Conservation (phyloP, 2,797 vertebrate species). For the Rhyacichthys aspro region DNA sequence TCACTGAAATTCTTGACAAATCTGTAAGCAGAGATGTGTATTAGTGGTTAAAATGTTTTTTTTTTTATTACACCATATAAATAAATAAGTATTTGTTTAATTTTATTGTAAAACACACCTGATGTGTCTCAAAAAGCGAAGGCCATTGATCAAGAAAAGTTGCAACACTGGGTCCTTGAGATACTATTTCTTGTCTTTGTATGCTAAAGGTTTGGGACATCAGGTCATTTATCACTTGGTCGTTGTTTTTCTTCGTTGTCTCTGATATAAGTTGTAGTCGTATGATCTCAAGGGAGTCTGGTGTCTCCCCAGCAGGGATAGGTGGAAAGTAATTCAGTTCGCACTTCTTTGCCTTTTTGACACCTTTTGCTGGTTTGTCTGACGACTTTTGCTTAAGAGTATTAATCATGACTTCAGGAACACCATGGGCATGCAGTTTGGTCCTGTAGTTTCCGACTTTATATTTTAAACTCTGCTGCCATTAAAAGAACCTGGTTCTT, state of each 20-base stretch:
- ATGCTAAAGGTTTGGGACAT: neutral
- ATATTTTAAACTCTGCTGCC: constrained; percentile 10
- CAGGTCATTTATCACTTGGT: constrained; percentile 1
- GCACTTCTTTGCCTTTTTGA: neutral
- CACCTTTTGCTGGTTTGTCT: constrained; percentile 4
- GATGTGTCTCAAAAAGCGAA: neutral
- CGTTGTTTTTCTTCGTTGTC: constrained; percentile 1
- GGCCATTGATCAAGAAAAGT: neutral
- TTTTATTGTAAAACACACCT: neutral
- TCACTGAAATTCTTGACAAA: neutral
- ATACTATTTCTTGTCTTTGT: neutral
- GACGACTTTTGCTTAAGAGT: constrained; percentile 1
- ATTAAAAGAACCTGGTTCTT: constrained; percentile 2
- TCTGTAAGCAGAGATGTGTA: neutral
- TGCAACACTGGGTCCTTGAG: neutral
- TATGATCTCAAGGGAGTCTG: constrained; percentile 1
- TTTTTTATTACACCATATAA: no score
- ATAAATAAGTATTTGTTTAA: neutral
- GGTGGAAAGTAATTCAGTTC: constrained; percentile 1
- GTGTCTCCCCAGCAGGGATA: constrained; percentile 1
- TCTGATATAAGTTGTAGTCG: neutral
- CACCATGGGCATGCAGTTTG: neutral
- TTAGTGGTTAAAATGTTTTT: no score
- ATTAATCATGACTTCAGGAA: constrained; percentile 2
- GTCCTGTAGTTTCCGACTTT: constrained; percentile 1